Evolutionary conservation across 2,113 vertebrate genomes (phyloP).

Genomic region (Varanus komodoensis): DNA sequence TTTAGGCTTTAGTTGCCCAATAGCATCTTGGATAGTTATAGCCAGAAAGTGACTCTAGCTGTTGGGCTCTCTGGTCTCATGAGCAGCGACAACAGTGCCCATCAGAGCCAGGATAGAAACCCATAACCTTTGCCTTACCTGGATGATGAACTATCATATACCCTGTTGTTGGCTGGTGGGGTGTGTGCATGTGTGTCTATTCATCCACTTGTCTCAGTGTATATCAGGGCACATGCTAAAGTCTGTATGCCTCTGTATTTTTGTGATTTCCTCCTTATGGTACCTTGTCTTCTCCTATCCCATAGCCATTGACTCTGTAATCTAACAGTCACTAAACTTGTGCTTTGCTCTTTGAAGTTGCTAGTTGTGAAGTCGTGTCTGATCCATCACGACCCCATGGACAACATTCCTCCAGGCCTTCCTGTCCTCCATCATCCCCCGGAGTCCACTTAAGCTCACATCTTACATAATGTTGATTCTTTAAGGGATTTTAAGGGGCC

Average conservation of each 20-base stretch:
- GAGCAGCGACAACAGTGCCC: too few species aligned
- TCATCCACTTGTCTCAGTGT: too few species aligned
- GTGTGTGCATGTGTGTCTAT: too few species aligned
- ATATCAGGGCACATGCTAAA: too few species aligned
- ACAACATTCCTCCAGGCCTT: too few species aligned
- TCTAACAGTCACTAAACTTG: constrained; percentile 10
- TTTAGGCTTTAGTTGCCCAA: neutral
- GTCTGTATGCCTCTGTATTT: too few species aligned
- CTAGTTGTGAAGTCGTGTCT: too few species aligned
- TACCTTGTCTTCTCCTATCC: neutral
- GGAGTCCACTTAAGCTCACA: too few species aligned
- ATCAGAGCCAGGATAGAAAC: neutral
- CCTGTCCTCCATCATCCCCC: too few species aligned
- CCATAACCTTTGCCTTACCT: neutral
- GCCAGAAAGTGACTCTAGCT: neutral
- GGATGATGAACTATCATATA: too few species aligned
- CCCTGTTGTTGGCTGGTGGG: neutral
- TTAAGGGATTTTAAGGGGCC: neutral
- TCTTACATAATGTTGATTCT: neutral
- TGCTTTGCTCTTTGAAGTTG: neutral
- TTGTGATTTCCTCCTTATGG: too few species aligned
- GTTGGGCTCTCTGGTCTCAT: neutral
- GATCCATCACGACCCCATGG: too few species aligned
- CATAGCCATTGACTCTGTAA: neutral
- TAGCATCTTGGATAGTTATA: neutral